These are phyloP conservation scores for Daphoenositta chrysoptera DNA, from an alignment of 2,113 vertebrate species.

Conservation along the genomic window DNA sequence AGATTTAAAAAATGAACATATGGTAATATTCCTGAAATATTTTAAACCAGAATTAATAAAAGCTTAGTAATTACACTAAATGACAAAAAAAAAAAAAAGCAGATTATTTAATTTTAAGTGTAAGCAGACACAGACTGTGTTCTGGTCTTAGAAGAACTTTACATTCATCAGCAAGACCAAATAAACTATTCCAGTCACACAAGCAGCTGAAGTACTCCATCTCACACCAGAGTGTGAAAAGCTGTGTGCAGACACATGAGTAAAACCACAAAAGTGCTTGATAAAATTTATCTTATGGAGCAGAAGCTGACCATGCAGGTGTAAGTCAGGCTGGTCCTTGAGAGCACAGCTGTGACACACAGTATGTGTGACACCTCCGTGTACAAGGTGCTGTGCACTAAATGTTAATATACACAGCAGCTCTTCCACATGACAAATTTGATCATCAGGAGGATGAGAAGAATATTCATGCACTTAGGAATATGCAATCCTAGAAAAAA, in stretches of 20 bases:
- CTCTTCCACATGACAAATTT: not conserved
- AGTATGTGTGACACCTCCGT: accelerated
- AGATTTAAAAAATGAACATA: not conserved
- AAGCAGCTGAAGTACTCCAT: not conserved
- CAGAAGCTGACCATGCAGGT: not conserved
- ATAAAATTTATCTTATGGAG: not conserved
- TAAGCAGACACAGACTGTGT: not conserved
- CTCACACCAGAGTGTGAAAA: not conserved
- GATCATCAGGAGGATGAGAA: not conserved
- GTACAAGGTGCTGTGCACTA: not conserved
- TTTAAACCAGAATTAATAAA: not conserved
- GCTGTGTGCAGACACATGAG: not conserved
- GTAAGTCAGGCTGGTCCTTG: not conserved
- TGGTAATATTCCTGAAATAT: not conserved
- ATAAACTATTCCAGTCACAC: not conserved
- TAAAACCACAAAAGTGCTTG: not conserved
- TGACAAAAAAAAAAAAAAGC: not conserved
- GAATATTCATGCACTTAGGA: not conserved
- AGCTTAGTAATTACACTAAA: not conserved
- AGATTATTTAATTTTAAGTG: not conserved
- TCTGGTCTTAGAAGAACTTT: not conserved
- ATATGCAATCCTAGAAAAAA: not conserved
- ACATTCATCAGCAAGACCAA: not conserved
- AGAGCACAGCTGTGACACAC: not conserved
- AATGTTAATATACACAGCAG: not conserved